phyloP scores from a whole-genome alignment of 2,888 invertebrate species.

The Agrotis exclamationis region DNA sequence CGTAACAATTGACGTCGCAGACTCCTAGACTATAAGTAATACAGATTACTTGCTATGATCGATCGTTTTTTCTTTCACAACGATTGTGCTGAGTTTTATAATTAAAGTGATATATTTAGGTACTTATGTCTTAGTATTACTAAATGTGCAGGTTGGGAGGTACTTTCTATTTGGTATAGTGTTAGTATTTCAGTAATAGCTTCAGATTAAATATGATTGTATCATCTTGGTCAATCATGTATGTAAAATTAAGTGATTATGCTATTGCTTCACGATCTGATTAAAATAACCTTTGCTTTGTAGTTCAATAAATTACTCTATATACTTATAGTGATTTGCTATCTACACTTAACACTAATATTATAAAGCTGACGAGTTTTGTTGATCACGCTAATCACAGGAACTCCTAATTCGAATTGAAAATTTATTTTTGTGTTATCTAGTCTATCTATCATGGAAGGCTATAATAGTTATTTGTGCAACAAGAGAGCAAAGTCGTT shows the following conservation, averaged over 20 bases:
- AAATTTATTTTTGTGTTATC: no score
- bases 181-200: slow-evolving; percentile 11
- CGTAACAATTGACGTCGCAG: slow-evolving; percentile 35
- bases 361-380: no score
- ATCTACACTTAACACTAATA: no score
- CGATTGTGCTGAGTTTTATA: slow-evolving; percentile 56
- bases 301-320: no score
- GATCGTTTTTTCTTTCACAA: slow-evolving; percentile 63
- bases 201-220: background rate
- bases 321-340: no score
- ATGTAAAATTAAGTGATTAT: background rate
- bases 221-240: background rate
- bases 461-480: no score
- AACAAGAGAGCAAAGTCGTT: no score
- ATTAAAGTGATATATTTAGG: slow-evolving; percentile 60
- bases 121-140: slow-evolving; percentile 10
- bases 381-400: no score
- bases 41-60: slow-evolving; percentile 52
- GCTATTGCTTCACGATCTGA: background rate
- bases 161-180: slow-evolving; percentile 45
- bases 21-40: slow-evolving; percentile 47
- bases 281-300: background rate
- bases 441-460: no score
- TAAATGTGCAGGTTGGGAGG: slow-evolving; percentile 18
- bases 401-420: no score